Percentiles rank a stretch among this genome's conserved stretches.
These are phyloP conservation scores for Eumacrocentrus americanus DNA, from an alignment of 2,888 invertebrate species.

Conservation along the genomic window DNA sequence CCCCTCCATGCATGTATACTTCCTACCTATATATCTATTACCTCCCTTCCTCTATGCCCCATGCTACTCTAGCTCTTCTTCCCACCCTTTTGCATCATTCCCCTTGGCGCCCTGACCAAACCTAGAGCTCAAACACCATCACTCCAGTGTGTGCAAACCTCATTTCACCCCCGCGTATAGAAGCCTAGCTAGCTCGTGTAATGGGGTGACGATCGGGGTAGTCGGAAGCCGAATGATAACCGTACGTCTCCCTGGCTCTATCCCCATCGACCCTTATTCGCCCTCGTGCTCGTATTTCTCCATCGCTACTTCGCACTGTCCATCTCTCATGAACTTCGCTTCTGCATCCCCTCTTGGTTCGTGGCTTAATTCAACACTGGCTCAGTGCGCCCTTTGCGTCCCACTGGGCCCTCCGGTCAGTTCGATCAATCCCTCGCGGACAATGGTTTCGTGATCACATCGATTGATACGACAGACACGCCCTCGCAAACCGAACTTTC, in stretches of 20 bases:
- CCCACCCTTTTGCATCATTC: slow-evolving; percentile 17
- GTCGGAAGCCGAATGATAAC: slow-evolving; percentile 40
- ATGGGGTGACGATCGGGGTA: slow-evolving; percentile 54
- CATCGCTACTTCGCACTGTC: slow-evolving; percentile 26
- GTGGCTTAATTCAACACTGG: too few species aligned
- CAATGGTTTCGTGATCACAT: slow-evolving; percentile 46
- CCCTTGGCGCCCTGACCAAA: slow-evolving; percentile 22
- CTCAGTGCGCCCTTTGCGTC: slow-evolving; percentile 34
- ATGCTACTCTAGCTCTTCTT: neutral
- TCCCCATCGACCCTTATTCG: slow-evolving; percentile 17
- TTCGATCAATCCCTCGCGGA: slow-evolving; percentile 44
- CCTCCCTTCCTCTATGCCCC: neutral
- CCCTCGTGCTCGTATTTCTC: slow-evolving; percentile 21
- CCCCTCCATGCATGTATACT: too few species aligned
- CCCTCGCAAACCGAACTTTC: too few species aligned
- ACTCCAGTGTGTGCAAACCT: slow-evolving; percentile 25
- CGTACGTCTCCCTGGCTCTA: slow-evolving; percentile 24
- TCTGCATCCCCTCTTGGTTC: slow-evolving; percentile 25
- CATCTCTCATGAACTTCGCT: slow-evolving; percentile 25
- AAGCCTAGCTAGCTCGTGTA: too few species aligned
- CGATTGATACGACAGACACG: slow-evolving; percentile 35
- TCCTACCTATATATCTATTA: neutral
- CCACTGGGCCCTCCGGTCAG: slow-evolving; percentile 39
- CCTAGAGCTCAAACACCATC: slow-evolving; percentile 26
- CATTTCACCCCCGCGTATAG: slow-evolving; percentile 27